Base-by-base conservation (phyloP, 2,113 vertebrate genomes). In the Eurystomus gularis region DNA sequence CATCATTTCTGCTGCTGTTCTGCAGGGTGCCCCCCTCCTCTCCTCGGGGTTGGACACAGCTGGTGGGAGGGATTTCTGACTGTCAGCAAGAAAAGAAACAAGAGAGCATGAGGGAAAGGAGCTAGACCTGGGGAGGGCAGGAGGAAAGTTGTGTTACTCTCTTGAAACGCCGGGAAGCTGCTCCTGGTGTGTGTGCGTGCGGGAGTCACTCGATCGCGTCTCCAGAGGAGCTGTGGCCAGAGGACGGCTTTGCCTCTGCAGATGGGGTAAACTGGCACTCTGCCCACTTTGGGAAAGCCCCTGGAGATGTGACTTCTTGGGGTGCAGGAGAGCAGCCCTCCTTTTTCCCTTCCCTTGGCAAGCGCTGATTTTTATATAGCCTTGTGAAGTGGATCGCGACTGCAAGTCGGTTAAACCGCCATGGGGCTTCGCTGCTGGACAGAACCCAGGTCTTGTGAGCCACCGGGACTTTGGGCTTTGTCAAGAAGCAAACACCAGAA, bases 31-130 rank as follows among this genome's bases (percentile, higher is more conserved):
- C 66, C 86, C 87, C 95, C 94, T 92, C 90, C 94, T 71, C 93
- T 88, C 24, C 5, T 71, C 17, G 65, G 88, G 91, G 92, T 5
- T 28, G 96, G 95, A 37, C 94, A 65, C 68, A 5, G 88, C 96
- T 61, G 92, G 96, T 94, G 96, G 97, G 96, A 97, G 96, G 96
- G 97, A 94, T 97, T 85, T 96, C 80, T 79, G 95, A 8, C 92
- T 92, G 88, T 95, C 94, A 95, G 82, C 90, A 39, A 62, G 90
- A 2, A 61, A 33, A 82, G 95, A 69, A 91, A 69, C 86, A 64
- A 64, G 94, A 51, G 91, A 96, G 93, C 95, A 91, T 91, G 97
- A 96, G 92, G 86, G 68, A 83, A 80, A 54, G 55, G 87, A 87
- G 72, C 91, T 7, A 23, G 96, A 89, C 87, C 91, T 89, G 95